Evolutionary conservation across 2,113 vertebrate genomes (phyloP).

Genomic region (Lepidothrix coronata): DNA sequence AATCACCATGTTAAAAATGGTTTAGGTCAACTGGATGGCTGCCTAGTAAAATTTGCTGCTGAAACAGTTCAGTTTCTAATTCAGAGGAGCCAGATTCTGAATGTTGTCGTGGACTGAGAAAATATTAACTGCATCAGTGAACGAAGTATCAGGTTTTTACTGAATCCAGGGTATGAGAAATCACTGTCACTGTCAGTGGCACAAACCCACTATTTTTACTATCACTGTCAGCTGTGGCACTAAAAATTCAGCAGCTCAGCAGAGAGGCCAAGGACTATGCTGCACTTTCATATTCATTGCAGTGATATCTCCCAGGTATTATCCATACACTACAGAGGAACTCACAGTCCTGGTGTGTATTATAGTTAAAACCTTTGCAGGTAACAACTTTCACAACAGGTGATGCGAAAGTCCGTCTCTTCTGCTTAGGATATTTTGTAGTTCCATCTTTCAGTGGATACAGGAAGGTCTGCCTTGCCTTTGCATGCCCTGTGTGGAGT

Average conservation of each 20-base stretch:
- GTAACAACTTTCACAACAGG: neutral
- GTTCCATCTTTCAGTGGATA: neutral
- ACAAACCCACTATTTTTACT: neutral
- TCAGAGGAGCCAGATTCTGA: neutral
- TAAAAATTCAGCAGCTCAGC: neutral
- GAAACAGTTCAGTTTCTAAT: neutral
- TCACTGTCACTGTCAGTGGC: neutral
- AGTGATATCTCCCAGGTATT: neutral
- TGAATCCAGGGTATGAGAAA: neutral
- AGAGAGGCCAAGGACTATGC: neutral
- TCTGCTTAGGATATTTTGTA: neutral
- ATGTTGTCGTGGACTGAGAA: fast-evolving
- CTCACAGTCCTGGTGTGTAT: neutral
- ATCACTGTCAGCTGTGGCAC: neutral
- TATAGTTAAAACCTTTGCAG: fast-evolving
- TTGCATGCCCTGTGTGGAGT: neutral
- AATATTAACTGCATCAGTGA: neutral
- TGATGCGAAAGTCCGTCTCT: neutral
- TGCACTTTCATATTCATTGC: neutral
- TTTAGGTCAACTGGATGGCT: neutral
- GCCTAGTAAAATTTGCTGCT: neutral
- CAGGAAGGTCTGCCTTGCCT: neutral
- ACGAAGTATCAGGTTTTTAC: neutral
- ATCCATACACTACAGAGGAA: neutral
- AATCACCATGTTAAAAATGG: neutral